Base-by-base conservation (phyloP, 2,113 vertebrate species). In the Isichthys henryi region DNA sequence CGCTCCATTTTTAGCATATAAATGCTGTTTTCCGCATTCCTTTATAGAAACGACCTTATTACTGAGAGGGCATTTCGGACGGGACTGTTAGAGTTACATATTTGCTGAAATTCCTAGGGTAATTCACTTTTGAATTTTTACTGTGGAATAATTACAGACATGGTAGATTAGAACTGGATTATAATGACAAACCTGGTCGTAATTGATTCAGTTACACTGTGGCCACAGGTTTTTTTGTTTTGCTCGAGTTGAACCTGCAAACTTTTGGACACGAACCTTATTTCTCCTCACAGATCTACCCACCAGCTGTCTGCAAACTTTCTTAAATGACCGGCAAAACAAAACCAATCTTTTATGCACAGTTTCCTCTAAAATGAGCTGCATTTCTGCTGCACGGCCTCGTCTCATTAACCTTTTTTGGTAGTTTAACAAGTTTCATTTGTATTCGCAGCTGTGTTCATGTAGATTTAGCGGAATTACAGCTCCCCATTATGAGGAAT, bases 401-500 rank as follows among this genome's bases (percentile, higher is more conserved):
- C 35, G 35, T 77, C 9, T 77, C 31, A 43, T 39, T 39, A 39
- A 43, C 74, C 74, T 17, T 7, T 80, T 80, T 80, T 17, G 27
- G 35, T 19, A 19, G 13, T 80, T 77, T 39, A 19, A 1, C 31
- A 77, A 35, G 70, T 77, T 27, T 11, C 3, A 13, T 70, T 11
- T 39, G 35, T 80, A 80, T 43, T 43, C 7, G 74, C 31, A 35
- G 21, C 8, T 48, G 45, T 23, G 15, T 62, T 62, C 23, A n/a
- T n/a, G 2, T 9, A 3, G 10, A 39, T 87, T 39, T 35, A 31
- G n/a, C 5, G 13, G 84, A 49, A 86, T 87, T 39, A 53, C 13
- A 56, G 85, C 27, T 87, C 21, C 43, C 82, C 82, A 84, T 84
- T 84, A 84, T 84, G 9, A 48, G 82, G 39, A 84, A 82, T 82